phyloP scores from a whole-genome alignment of 2,888 invertebrate genomes.

The Plemyria rubiginata region DNA sequence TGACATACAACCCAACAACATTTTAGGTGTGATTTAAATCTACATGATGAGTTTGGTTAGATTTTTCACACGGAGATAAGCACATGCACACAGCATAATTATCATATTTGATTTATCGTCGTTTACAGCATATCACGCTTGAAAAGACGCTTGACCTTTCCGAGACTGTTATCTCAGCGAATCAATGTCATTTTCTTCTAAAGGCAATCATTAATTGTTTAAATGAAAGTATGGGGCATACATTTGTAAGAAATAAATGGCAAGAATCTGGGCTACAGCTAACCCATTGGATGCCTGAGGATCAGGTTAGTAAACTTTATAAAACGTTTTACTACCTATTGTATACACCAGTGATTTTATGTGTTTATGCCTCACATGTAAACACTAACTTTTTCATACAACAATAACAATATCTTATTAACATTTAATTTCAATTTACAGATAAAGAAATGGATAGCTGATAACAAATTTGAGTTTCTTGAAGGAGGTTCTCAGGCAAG shows the following conservation, averaged over 20 bases:
- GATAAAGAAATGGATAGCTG: conserved; percentile 71
- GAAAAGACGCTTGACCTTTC: conserved; percentile 63
- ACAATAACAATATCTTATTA: neutral
- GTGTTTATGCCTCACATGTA: too few species aligned
- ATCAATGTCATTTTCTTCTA: conserved; percentile 70
- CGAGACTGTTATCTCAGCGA: conserved; percentile 63
- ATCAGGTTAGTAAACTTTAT: conserved; percentile 54
- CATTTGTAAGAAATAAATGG: conserved; percentile 76
- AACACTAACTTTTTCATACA: too few species aligned
- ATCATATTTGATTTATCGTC: conserved; percentile 4
- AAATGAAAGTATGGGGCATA: conserved; percentile 76
- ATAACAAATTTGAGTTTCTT: conserved; percentile 75
- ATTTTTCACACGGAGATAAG: too few species aligned
- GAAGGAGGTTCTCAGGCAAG: conserved; percentile 57
- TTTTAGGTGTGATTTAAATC: neutral
- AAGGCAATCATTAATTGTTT: conserved; percentile 69
- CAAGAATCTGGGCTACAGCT: conserved; percentile 70
- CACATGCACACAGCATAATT: neutral
- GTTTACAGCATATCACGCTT: conserved; percentile 74
- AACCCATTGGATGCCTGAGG: conserved; percentile 76
- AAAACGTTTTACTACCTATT: neutral
- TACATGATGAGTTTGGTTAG: too few species aligned
- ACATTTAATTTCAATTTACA: conserved; percentile 37
- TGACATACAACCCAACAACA: neutral
- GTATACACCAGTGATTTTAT: too few species aligned